Conservation (phyloP, 1,140 invertebrate species). For the Eubasilissa regina region DNA sequence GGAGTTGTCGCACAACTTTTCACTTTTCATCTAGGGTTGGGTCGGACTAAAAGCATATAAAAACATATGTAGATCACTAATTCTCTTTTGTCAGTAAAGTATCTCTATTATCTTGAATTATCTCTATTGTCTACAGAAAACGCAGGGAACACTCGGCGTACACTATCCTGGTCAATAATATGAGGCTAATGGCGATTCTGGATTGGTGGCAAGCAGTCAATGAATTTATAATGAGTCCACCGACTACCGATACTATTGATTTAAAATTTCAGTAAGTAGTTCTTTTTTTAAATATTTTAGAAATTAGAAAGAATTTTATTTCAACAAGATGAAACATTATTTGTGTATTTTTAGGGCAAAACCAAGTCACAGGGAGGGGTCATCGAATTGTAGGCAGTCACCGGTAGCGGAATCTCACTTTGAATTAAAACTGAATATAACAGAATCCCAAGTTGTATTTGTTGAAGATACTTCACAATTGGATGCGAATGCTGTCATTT, state of each 20-base stretch:
- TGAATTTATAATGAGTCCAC: constrained; percentile 81
- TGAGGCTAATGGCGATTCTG: constrained; percentile 93
- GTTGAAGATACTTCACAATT: constrained; percentile 90
- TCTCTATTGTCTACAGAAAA: constrained; percentile 70
- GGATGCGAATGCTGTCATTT: constrained; percentile 95
- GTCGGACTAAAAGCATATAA: too few relatives aligned
- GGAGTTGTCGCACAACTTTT: too few relatives aligned
- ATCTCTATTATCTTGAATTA: too few relatives aligned
- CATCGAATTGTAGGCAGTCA: constrained; percentile 40
- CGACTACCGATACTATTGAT: constrained; percentile 52
- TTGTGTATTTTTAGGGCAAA: background rate
- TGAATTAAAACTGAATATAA: constrained; percentile 94
- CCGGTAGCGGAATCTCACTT: constrained; percentile 70
- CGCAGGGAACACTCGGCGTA: constrained; percentile 83
- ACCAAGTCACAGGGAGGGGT: constrained; percentile 21
- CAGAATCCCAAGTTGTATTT: constrained; percentile 94
- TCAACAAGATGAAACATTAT: too few relatives aligned
- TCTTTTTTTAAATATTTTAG: too few relatives aligned
- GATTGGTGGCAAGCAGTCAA: constrained; percentile 93
- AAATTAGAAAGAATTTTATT: background rate
- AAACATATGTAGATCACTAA: too few relatives aligned
- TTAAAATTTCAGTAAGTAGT: constrained; percentile 48
- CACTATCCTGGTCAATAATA: constrained; percentile 94
- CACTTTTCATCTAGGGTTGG: too few relatives aligned
- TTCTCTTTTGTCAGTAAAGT: too few relatives aligned